A percentile compares a stretch with the other conserved stretches of the same genome.
Evolutionary conservation across 2,888 invertebrate species (phyloP).

Genomic region (Ligdia adustata): DNA sequence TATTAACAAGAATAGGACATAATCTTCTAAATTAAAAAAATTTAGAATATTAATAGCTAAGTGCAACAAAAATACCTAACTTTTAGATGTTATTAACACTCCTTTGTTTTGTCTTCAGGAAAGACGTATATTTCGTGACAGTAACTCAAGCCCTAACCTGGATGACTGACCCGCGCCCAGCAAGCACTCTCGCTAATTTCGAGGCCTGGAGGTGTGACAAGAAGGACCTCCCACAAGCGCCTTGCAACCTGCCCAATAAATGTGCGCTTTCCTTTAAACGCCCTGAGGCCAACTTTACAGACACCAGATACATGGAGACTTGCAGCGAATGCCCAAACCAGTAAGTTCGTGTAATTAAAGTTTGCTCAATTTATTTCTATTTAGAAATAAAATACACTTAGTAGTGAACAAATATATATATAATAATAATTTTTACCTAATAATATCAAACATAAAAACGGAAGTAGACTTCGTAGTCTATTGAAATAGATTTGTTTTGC

Average conservation of each 20-base stretch:
- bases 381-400: too few relatives aligned
- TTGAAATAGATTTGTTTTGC: too few relatives aligned
- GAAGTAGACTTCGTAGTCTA: too few relatives aligned
- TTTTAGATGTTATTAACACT: not conserved
- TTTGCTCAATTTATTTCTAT: too few relatives aligned
- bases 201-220: slow-evolving; percentile 93
- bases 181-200: slow-evolving; percentile 87
- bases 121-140: slow-evolving; percentile 94
- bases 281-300: slow-evolving; percentile 89
- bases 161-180: slow-evolving; percentile 93
- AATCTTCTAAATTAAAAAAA: too few relatives aligned
- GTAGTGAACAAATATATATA: too few relatives aligned
- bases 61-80: too few relatives aligned
- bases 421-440: too few relatives aligned
- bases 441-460: too few relatives aligned
- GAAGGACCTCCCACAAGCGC: slow-evolving; percentile 88
- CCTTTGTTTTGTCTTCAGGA: slow-evolving; percentile 73
- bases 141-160: slow-evolving; percentile 94
- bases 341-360: too few relatives aligned
- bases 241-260: slow-evolving; percentile 92
- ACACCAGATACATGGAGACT: slow-evolving; percentile 94
- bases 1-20: too few relatives aligned
- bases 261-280: slow-evolving; percentile 92
- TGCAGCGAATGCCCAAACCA: slow-evolving; percentile 93
- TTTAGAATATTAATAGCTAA: too few relatives aligned